Evolutionary conservation across 2,113 vertebrate species (phyloP).

Genomic region (Neodon shergylaensis): DNA sequence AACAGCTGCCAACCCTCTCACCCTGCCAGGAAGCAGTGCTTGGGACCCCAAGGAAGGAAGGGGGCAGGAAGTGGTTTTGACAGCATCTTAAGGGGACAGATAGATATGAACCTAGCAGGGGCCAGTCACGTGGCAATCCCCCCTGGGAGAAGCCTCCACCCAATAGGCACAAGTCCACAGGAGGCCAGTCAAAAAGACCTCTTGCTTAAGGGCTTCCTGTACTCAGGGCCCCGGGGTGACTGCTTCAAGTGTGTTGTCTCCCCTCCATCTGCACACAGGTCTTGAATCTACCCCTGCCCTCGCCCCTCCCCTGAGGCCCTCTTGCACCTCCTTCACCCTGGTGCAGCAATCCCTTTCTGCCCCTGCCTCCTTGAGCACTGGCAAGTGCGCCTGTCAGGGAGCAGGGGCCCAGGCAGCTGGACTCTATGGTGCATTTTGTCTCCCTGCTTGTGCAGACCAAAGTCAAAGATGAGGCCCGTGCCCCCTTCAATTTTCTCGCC

Average conservation of each 20-base stretch:
- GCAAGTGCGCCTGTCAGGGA: neutral
- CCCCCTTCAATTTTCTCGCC: neutral
- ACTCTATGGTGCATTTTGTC: neutral
- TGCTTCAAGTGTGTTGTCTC: neutral
- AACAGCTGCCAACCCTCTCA: neutral
- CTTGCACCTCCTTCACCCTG: neutral
- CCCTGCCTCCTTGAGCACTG: neutral
- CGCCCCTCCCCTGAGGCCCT: neutral
- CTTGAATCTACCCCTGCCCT: neutral
- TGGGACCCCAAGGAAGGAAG: neutral
- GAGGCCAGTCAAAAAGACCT: neutral
- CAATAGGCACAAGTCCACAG: neutral
- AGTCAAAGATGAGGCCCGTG: constrained; percentile 38
- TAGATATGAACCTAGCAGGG: neutral
- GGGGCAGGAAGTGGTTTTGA: neutral
- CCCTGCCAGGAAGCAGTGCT: neutral
- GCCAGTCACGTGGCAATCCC: neutral
- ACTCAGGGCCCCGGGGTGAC: neutral
- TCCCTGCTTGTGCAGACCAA: neutral
- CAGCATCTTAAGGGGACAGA: neutral
- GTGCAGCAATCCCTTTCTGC: neutral
- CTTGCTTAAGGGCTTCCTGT: neutral
- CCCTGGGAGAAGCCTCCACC: neutral
- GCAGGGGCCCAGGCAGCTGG: neutral
- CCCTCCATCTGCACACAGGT: neutral